Evolutionary conservation across 1,140 invertebrate genomes (phyloP).

Genomic region (Holcopasites calliopsidis): DNA sequence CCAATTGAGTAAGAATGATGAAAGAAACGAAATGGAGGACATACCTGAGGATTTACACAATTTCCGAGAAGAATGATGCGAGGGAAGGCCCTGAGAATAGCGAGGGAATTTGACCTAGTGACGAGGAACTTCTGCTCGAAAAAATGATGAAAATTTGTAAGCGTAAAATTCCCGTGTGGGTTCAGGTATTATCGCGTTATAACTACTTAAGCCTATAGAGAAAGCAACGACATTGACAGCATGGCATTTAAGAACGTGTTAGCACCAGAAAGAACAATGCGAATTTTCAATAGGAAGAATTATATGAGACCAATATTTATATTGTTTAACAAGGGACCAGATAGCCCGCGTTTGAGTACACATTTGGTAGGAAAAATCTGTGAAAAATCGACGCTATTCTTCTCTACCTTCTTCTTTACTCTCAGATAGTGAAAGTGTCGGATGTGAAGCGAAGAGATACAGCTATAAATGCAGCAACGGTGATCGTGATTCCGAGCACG

Average conservation of each 20-base stretch:
- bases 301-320: too few relatives aligned
- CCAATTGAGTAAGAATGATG: too few relatives aligned
- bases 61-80: background rate
- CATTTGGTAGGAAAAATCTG: background rate
- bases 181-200: background rate
- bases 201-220: background rate
- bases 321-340: too few relatives aligned
- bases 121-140: background rate
- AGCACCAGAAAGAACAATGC: background rate
- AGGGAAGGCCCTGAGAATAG: background rate
- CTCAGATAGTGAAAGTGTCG: slow-evolving; percentile 28
- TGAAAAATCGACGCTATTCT: background rate
- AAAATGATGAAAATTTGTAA: background rate
- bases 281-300: background rate
- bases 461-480: background rate
- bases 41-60: too few relatives aligned
- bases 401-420: too few relatives aligned
- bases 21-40: too few relatives aligned
- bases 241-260: slow-evolving; percentile 2
- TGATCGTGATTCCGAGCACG: background rate
- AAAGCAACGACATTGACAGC: background rate
- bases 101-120: background rate
- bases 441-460: slow-evolving; percentile 8
- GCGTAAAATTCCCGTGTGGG: background rate
- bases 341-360: too few relatives aligned